Evolutionary conservation across 1,140 invertebrate genomes (phyloP).

Genomic region (Reticulitermes speratus): DNA sequence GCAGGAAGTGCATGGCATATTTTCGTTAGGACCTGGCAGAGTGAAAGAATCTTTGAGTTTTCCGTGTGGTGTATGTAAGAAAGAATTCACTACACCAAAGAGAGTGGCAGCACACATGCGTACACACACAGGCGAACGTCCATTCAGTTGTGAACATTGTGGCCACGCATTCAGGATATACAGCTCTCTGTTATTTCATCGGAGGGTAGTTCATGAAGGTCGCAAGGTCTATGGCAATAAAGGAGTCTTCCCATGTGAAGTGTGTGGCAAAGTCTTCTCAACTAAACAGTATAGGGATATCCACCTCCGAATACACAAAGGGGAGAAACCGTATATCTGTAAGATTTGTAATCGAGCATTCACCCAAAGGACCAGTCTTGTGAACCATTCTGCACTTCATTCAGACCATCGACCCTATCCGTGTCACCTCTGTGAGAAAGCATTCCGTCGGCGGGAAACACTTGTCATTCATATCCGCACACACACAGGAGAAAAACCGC

Average conservation of each 20-base stretch:
- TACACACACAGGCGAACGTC: slow-evolving; percentile 61
- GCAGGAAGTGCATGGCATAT: background rate
- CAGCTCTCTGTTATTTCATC: slow-evolving; percentile 54
- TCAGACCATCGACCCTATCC: slow-evolving; percentile 56
- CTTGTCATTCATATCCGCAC: slow-evolving; percentile 58
- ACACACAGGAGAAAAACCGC: slow-evolving; percentile 67
- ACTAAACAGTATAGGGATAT: slow-evolving; percentile 54
- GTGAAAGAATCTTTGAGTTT: background rate
- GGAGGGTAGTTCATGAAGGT: slow-evolving; percentile 60
- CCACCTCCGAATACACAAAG: slow-evolving; percentile 60
- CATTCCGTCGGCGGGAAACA: slow-evolving; percentile 58
- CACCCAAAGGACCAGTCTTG: slow-evolving; percentile 55
- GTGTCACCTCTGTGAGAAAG: slow-evolving; percentile 62
- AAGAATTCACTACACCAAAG: slow-evolving; percentile 16
- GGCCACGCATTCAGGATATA: slow-evolving; percentile 58
- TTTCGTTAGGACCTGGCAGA: background rate
- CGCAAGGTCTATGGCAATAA: slow-evolving; percentile 62
- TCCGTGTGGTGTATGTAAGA: slow-evolving; percentile 7
- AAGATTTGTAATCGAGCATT: slow-evolving; percentile 59
- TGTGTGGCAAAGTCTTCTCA: slow-evolving; percentile 54
- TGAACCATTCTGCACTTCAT: slow-evolving; percentile 54
- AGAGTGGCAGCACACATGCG: background rate
- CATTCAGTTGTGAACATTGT: slow-evolving; percentile 67
- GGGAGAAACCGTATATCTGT: slow-evolving; percentile 61
- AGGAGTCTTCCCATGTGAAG: slow-evolving; percentile 56